Percentiles rank a stretch among this genome's conserved stretches.
These are phyloP conservation scores for Dastarcus helophoroides DNA, from an alignment of 2,888 invertebrate genomes.

Conservation along the genomic window DNA sequence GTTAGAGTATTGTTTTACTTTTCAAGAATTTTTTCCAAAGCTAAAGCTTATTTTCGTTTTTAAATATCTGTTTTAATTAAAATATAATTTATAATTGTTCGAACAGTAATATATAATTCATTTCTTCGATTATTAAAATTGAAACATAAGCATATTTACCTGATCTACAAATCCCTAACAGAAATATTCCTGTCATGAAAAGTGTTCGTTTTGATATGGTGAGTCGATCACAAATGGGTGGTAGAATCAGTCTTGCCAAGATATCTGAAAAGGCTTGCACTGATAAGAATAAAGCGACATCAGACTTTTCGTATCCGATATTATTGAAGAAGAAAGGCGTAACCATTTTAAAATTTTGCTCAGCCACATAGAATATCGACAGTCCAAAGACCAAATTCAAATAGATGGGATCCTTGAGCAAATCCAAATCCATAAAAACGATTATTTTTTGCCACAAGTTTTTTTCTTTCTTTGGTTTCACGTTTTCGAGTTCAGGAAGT, in stretches of 20 bases:
- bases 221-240: constrained; percentile 59
- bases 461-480: constrained; percentile 21
- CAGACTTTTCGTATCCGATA: constrained; percentile 42
- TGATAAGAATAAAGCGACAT: constrained; percentile 62
- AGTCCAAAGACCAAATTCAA: constrained; percentile 60
- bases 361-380: constrained; percentile 63
- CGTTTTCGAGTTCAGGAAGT: constrained; percentile 14
- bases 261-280: constrained; percentile 67
- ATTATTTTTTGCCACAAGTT: constrained; percentile 39
- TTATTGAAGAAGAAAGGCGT: constrained; percentile 27
- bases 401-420: constrained; percentile 60
- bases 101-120: too few relatives aligned
- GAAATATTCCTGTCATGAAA: constrained; percentile 59
- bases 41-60: too few relatives aligned
- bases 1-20: too few relatives aligned
- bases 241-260: constrained; percentile 57
- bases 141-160: constrained; percentile 55
- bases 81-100: too few relatives aligned
- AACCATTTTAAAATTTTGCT: constrained; percentile 54
- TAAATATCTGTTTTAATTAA: too few relatives aligned
- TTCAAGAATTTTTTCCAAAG: too few relatives aligned
- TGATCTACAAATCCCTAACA: constrained; percentile 60
- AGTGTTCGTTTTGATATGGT: constrained; percentile 56
- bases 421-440: constrained; percentile 57
- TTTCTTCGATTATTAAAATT: too few relatives aligned